Evolutionary conservation across 2,797 vertebrate species (phyloP), one percentile per base, ranked within the genome.

Genomic region (Phataginus tetradactyla): DNA sequence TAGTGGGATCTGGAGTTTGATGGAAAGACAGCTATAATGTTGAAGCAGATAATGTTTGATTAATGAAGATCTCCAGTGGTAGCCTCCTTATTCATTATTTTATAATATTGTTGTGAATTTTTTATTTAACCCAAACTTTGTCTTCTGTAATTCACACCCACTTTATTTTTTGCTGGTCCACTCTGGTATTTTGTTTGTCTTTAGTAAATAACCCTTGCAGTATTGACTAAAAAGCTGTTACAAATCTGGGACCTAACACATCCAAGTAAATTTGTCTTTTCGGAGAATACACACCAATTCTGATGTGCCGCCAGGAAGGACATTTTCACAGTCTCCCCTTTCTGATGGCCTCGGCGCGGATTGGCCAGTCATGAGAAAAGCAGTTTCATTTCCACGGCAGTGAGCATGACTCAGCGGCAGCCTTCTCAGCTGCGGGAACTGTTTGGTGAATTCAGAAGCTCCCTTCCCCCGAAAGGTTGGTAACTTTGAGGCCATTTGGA

Each of bases 371-470:
- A n/a, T 2, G 25, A 86, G 39, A 61, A 94, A 86, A 83, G 49
- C 7, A n/a, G 45, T 68, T 90, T 94, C 39, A 79, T 55, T 92
- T 85, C 86, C 61, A 51, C 20, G 93, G 49, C 18, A 63, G 77
- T 92, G 13, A 69, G 21, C 57, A 55, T 87, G 32, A 86, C 23
- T 89, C 51, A 55, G 32, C 23, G 34, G 57, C 27, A 83, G 57
- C 21, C 57, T 59, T 85, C 32, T 90, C 55, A 86, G 57, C 75
- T 32, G 23, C 64, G 84, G 72, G 37, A 69, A 77, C 95, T 83
- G 51, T 68, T 49, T 29, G 57, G 32, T 91, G 79, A 66, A 95
- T 95, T 95, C 34, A 66, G 66, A 84, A 80, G n/a, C 27, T 93
- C 27, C 51, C 53, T n/a, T 80, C 51, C 21, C 20, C 64, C 71